Evolutionary conservation across 2,113 vertebrate species (phyloP), one percentile per base, ranked within the genome.

Genomic region (Nibea albiflora): DNA sequence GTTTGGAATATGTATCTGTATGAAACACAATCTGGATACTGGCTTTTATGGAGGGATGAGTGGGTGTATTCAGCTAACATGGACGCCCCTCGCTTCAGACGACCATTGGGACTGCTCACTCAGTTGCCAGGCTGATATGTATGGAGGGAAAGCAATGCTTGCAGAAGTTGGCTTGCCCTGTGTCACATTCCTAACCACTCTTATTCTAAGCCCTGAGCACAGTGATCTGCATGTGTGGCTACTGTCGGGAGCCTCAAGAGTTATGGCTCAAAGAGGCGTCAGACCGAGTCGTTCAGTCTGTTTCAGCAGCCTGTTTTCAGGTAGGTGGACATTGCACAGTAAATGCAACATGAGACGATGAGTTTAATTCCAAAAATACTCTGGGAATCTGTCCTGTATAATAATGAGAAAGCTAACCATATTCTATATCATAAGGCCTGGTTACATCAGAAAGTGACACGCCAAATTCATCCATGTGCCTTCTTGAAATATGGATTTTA

Each of bases 181-280:
- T 16, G 53, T 78, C 71, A 60, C 89, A 92, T 91, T 93, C 91
- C 88, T 83, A 39, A 64, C 82, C 73, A 53, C 44, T 78, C 72
- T 78, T 81, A 80, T 82, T 90, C 91, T 89, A 83, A 88, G 66
- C 58, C 46, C 72, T 11, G 65, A 85, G 73, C 83, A 35, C 71
- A 44, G 56, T 24, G 20, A 72, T 35, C 77, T 60, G 50, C 57
- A 42, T 83, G 57, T 85, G 77, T 61, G 80, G 83, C 79, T 76
- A 39, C 70, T 79, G 79, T 81, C 78, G 63, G 12, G 61, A 58
- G 39, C 74, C 42, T 31, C 15, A 50, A 72, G 85, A 89, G 39
- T 86, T 81, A 83, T 44, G 71, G 58, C 17, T 72, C 22, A 26
- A 56, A 78, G 83, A 85, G 83, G 76, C 76, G 54, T 61, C 75